Evolutionary conservation across 1,140 invertebrate genomes (phyloP), one percentile per base, ranked within the genome.

Genomic region (Macrostomum lignano): DNA sequence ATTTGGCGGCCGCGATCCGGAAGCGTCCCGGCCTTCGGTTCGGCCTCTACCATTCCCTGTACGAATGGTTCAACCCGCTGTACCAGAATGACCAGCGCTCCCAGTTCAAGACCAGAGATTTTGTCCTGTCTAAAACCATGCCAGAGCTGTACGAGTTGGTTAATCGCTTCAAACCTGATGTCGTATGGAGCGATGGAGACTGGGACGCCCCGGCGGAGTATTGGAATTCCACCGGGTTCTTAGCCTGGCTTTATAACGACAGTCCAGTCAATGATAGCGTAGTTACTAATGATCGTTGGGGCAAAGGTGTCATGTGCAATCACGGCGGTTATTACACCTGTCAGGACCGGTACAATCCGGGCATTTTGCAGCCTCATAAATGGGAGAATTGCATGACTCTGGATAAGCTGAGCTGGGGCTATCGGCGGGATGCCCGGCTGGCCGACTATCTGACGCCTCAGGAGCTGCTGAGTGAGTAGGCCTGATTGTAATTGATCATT

Each of bases 161-260:
- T 0, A 55, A 72, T 21, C 58, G 59, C 23, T 94, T 91, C 48
- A 52, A 72, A 38, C 84, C 84, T 0, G 74, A 81, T 33, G 54
- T 93, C 1, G 52, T 93, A 11, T 94, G 84, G 84, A 76, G 78
- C 1, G 81, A 91, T 55, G 82, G 81, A 2, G 62, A 65, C n/a
- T 52, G 52, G 50, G 55, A 51, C 24, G 43, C 46, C 11, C 22
- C 35, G 2, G 48, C 50, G 43, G 58, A 61, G 1, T 91, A 91
- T 45, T 93, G 65, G 65, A 56, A 54, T 21, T 47, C 49, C 1
- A 60, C 46, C 20, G 49, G 59, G 31, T 66, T 65, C 41, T 55
- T 93, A 1, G 71, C 81, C 7, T 93, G 81, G 78, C 58, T 93
- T 1, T 93, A 82, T 43, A 91, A 86, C 51, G 69, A 79, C 4